Evolutionary conservation across 2,797 vertebrate genomes (phyloP).

Genomic region (Heteromormyrus szaboi): DNA sequence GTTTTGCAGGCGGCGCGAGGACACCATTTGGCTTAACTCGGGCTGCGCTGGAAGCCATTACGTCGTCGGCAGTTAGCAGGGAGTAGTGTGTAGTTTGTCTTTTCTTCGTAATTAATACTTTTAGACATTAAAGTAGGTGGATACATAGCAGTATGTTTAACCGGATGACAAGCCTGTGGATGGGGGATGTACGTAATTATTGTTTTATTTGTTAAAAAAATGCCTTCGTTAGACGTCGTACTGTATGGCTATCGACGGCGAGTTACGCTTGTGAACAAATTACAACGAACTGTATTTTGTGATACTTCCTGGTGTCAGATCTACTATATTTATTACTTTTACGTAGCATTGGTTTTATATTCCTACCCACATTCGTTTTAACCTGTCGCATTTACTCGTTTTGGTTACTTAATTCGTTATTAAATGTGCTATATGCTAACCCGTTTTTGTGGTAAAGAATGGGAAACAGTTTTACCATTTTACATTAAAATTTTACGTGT

Average conservation of each 20-base stretch:
- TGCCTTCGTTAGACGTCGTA: background rate
- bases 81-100: background rate
- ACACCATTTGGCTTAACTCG: background rate
- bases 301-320: background rate
- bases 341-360: background rate
- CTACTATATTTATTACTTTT: background rate
- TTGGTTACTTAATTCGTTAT: background rate
- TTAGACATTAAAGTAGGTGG: background rate
- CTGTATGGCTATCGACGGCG: background rate
- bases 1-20: background rate
- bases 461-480: background rate
- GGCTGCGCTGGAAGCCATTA: background rate
- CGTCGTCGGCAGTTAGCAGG: background rate
- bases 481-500: background rate
- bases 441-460: background rate
- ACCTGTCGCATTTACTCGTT: background rate
- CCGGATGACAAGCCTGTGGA: constrained; percentile 72
- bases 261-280: background rate
- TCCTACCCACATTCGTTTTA: background rate
- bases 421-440: background rate
- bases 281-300: background rate
- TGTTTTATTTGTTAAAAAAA: background rate
- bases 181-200: constrained; percentile 65
- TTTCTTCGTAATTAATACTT: background rate
- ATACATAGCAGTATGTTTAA: constrained; percentile 60